Evolutionary conservation across 2,797 vertebrate species (phyloP).

Genomic region (Hybognathus amarus): DNA sequence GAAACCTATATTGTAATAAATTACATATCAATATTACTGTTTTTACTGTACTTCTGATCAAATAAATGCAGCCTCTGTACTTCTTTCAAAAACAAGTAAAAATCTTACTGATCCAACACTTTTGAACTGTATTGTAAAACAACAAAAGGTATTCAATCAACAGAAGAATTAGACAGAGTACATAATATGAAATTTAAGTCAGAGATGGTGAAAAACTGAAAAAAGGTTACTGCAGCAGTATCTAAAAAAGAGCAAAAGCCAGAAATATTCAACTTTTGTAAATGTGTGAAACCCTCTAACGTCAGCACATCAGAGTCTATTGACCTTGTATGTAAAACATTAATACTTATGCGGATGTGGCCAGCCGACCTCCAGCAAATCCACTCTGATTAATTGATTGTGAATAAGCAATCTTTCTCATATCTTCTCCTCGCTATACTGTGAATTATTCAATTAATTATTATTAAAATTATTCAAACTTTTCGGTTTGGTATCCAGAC

Average conservation of each 20-base stretch:
- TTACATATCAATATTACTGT: not conserved
- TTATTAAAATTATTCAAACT: too few species aligned
- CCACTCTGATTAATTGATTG: slow-evolving; percentile 42
- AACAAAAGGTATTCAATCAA: not conserved
- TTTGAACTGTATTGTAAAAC: not conserved
- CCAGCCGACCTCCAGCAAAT: slow-evolving; percentile 26
- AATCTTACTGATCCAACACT: not conserved
- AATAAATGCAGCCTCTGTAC: not conserved
- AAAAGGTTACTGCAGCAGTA: not conserved
- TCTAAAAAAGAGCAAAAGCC: not conserved
- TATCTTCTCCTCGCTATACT: slow-evolving; percentile 17
- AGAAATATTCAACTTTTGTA: not conserved
- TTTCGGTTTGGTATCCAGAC: slow-evolving; percentile 35
- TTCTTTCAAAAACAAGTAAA: not conserved
- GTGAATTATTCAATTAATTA: slow-evolving; percentile 55
- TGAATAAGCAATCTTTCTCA: slow-evolving; percentile 34
- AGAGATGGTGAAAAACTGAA: not conserved
- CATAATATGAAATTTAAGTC: not conserved
- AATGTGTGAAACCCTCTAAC: not conserved
- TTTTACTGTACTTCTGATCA: not conserved
- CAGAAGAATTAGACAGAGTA: not conserved
- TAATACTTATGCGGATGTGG: not conserved
- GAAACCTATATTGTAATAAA: not conserved
- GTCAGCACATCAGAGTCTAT: not conserved
- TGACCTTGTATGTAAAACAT: slow-evolving; percentile 22